phyloP scores from a whole-genome alignment of 2,888 invertebrate genomes.

The Catocala fraxini region DNA sequence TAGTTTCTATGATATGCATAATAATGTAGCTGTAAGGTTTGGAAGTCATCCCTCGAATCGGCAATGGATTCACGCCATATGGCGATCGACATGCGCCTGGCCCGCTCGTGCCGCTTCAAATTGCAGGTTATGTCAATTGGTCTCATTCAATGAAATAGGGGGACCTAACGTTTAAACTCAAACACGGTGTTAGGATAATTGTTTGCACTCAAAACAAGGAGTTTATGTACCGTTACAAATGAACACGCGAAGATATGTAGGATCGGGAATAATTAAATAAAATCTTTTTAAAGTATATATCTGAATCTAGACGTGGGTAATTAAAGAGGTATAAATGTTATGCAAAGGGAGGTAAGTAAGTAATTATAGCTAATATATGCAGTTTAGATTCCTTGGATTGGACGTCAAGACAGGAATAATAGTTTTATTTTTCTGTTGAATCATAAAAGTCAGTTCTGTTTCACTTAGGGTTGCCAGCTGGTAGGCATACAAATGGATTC shows the following conservation, averaged over 20 bases:
- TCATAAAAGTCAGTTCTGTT: too few species aligned
- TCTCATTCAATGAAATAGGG: slow-evolving; percentile 75
- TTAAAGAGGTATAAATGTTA: too few species aligned
- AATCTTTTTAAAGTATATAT: too few species aligned
- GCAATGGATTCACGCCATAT: slow-evolving; percentile 76
- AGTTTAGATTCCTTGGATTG: too few species aligned
- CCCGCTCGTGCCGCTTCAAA: slow-evolving; percentile 71
- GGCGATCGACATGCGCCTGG: slow-evolving; percentile 74
- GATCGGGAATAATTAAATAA: too few species aligned
- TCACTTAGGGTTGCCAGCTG: too few species aligned
- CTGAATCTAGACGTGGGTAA: too few species aligned
- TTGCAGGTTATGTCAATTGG: slow-evolving; percentile 83
- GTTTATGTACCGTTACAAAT: slow-evolving; percentile 47
- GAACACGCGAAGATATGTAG: slow-evolving; percentile 41
- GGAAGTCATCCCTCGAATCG: slow-evolving; percentile 62
- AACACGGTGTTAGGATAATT: slow-evolving; percentile 52
- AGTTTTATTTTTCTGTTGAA: too few species aligned
- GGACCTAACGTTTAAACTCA: slow-evolving; percentile 60
- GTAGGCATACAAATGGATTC: too few species aligned
- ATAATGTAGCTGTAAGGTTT: slow-evolving; percentile 56
- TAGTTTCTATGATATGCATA: slow-evolving; percentile 43
- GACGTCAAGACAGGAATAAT: too few species aligned
- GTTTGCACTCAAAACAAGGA: slow-evolving; percentile 44
- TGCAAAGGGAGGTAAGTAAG: too few species aligned
- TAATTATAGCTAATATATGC: too few species aligned